These are phyloP conservation scores for Chrysina gloriosa DNA, from an alignment of 2,888 invertebrate genomes.

Conservation along the genomic window DNA sequence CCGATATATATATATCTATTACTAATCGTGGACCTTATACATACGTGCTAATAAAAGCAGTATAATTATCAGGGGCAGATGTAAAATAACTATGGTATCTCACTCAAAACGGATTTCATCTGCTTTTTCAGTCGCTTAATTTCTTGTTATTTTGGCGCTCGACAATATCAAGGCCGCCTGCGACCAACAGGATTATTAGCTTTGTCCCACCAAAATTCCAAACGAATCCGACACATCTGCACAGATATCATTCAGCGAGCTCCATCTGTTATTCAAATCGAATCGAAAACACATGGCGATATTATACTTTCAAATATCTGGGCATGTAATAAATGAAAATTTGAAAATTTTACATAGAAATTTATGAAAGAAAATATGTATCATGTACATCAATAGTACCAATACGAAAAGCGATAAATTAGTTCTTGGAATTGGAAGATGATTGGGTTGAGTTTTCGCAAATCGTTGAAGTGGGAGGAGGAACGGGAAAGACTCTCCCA, in stretches of 20 bases:
- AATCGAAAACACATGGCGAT: slow-evolving; percentile 52
- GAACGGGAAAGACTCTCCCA: too few species aligned
- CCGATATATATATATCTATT: too few species aligned
- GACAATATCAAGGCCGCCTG: not conserved
- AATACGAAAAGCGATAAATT: too few species aligned
- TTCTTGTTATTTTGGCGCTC: slow-evolving; percentile 3
- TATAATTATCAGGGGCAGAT: too few species aligned
- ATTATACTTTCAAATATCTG: slow-evolving; percentile 28
- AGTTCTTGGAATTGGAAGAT: too few species aligned
- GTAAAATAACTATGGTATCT: not conserved
- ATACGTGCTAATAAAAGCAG: too few species aligned
- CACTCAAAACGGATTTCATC: not conserved
- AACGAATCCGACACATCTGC: slow-evolving; percentile 33
- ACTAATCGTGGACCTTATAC: too few species aligned
- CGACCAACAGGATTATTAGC: slow-evolving; percentile 1
- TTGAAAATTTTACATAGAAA: not conserved
- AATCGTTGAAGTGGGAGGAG: too few species aligned
- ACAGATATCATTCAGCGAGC: slow-evolving; percentile 18
- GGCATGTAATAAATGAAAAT: not conserved
- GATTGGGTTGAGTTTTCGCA: too few species aligned
- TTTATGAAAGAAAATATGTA: too few species aligned
- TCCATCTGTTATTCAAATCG: slow-evolving; percentile 41
- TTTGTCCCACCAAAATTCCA: slow-evolving; percentile 26
- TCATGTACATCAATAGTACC: too few species aligned
- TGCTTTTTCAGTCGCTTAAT: not conserved